phyloP scores from a whole-genome alignment of 1,140 invertebrate genomes.

The Drosophila rhopaloa region DNA sequence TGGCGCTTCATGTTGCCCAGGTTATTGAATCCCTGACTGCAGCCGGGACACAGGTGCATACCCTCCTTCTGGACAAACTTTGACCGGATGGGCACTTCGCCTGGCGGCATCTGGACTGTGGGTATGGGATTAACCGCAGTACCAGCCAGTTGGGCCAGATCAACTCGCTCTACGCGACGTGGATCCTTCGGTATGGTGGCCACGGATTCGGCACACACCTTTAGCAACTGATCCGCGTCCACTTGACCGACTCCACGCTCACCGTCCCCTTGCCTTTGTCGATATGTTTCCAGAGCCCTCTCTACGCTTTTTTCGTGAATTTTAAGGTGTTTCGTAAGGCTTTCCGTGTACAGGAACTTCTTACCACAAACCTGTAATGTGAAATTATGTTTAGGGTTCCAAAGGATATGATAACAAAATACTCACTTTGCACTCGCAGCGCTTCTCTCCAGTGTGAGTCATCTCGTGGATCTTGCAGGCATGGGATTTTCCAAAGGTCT shows the following conservation, averaged over 20 bases:
- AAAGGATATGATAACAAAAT: neutral
- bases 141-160: constrained; percentile 70
- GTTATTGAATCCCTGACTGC: constrained; percentile 76
- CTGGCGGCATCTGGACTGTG: constrained; percentile 48
- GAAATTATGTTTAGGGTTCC: neutral
- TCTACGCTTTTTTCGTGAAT: constrained; percentile 80
- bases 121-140: constrained; percentile 78
- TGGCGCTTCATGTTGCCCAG: constrained; percentile 79
- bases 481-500: constrained; percentile 80
- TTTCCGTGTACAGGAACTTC: constrained; percentile 72
- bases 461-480: constrained; percentile 83
- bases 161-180: constrained; percentile 72
- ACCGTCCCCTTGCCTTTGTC: constrained; percentile 63
- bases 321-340: constrained; percentile 75
- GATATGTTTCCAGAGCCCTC: constrained; percentile 70
- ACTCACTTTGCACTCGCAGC: constrained; percentile 72
- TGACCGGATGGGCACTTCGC: constrained; percentile 17
- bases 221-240: constrained; percentile 64
- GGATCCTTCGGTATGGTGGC: constrained; percentile 74
- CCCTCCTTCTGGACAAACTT: constrained; percentile 76
- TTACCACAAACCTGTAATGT: constrained; percentile 56
- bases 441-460: constrained; percentile 85
- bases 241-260: constrained; percentile 8
- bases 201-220: constrained; percentile 77
- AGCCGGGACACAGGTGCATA: constrained; percentile 72